Percentiles rank a stretch among this genome's conserved stretches.
phyloP scores from a whole-genome alignment of 2,797 vertebrate genomes.

The Lagocephalus sceleratus region DNA sequence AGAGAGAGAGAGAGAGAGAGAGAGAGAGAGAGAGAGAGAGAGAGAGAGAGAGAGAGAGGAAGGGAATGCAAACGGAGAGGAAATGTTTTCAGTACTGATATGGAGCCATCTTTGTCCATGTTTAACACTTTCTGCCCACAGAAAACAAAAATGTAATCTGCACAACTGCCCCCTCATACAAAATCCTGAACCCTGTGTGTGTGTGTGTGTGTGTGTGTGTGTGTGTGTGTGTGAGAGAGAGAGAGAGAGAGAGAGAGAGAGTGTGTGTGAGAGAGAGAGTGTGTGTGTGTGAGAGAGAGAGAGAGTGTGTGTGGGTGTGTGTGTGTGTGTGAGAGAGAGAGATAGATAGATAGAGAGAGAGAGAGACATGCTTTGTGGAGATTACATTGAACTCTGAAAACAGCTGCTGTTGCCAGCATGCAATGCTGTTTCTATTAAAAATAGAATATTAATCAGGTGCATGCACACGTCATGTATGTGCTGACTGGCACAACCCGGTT shows the following conservation, averaged over 20 bases:
- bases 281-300: too few species aligned
- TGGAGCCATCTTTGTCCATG: background rate
- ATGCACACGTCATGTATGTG: too few species aligned
- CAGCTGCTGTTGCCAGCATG: background rate
- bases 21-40: background rate
- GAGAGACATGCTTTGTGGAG: too few species aligned
- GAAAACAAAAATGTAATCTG: constrained; percentile 48
- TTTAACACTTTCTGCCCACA: constrained; percentile 15
- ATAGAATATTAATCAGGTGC: background rate
- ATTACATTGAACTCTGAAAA: too few species aligned
- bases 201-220: background rate
- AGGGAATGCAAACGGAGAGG: too few species aligned
- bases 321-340: too few species aligned
- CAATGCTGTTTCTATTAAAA: background rate
- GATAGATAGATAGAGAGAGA: too few species aligned
- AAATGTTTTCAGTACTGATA: too few species aligned
- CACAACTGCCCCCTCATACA: constrained; percentile 21
- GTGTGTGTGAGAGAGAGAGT: too few species aligned
- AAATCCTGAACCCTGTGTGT: constrained; percentile 7
- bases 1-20: background rate
- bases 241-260: too few species aligned
- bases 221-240: background rate
- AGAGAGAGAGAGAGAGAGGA: background rate
- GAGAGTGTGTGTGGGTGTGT: too few species aligned
- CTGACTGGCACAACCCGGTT: too few species aligned